Base-by-base conservation (phyloP, 1,140 invertebrate species). In the Monomorium pharaonis region DNA sequence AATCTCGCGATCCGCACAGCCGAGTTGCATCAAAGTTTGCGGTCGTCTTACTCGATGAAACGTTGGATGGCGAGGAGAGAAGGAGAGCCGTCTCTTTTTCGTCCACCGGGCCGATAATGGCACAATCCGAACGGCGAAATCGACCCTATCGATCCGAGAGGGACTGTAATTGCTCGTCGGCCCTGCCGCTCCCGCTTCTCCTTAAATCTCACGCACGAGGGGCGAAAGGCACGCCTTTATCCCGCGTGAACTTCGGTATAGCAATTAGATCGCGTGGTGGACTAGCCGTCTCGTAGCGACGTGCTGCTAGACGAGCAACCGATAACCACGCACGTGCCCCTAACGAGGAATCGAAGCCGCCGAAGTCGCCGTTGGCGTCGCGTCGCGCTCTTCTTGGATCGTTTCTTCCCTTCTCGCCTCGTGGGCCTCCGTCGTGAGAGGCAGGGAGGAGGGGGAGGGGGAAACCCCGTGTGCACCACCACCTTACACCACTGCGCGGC, bases 261-360 rank as follows among this genome's bases (percentile, higher is more conserved):
- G 89, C 91, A 91, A 92, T 92, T 91, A 92, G 89, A 92, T 88
- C 67, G 83, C 87, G 51, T 51, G 42, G 24, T 37, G 56, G 27
- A 30, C 56, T 72, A 70, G 72, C 21, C 65, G 67, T 77, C 70
- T 65, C 44, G n/a, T 16, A 67, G n/a, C 62, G 72, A 51, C 44
- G 27, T 49, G 65, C 58, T 49, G 65, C 58, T 76, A 87, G 88
- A 86, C 65, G 84, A 62, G 67, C 84, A 87, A 90, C 86, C 88
- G 88, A 92, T 92, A 92, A 91, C 75, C 87, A 72, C 88, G 90
- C 91, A 91, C 91, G 91, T 92, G 90, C 89, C 88, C 84, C 67
- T 91, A 92, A 92, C 86, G 89, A 92, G 89, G 75, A 91, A 92
- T 89, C 85, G 85, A 84, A 91, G 83, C 78, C 58, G 72, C 72